Conservation (phyloP, 2,888 invertebrate genomes). For the Rhyacophila evoluta region DNA sequence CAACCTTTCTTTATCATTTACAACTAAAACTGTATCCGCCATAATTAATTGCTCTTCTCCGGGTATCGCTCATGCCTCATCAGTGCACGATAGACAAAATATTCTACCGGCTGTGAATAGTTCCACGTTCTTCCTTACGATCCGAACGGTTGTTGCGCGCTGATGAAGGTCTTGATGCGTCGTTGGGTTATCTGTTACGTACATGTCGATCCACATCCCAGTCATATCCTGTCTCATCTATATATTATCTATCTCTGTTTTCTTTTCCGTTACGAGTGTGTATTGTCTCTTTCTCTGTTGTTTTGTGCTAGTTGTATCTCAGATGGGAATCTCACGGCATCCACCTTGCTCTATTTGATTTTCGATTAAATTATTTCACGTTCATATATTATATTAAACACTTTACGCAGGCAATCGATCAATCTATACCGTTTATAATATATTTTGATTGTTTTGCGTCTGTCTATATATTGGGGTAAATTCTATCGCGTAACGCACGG, state of each 20-base stretch:
- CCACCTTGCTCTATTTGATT: conserved; percentile 40
- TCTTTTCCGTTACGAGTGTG: conserved; percentile 52
- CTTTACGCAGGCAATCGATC: not conserved
- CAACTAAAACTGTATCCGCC: conserved; percentile 7
- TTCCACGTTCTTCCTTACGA: not conserved
- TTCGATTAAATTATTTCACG: not conserved
- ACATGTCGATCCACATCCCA: conserved; percentile 1
- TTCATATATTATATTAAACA: not conserved
- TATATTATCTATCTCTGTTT: conserved; percentile 42
- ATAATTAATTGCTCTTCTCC: conserved; percentile 55
- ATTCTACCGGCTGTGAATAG: not conserved
- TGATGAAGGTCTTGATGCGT: not conserved
- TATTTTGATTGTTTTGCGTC: conserved; percentile 29
- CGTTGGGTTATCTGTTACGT: conserved; percentile 39
- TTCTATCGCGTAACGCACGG: conserved; percentile 36
- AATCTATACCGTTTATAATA: not conserved
- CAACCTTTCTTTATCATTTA: conserved; percentile 3
- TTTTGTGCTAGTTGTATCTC: conserved; percentile 54
- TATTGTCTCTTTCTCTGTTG: conserved; percentile 54
- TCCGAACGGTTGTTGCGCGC: not conserved
- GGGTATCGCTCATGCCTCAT: conserved; percentile 47
- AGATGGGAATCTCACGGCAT: conserved; percentile 53
- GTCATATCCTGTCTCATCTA: conserved; percentile 32
- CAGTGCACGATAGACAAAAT: not conserved
- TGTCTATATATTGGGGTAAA: conserved; percentile 29